Base-by-base conservation (phyloP, 1,140 invertebrate species). In the Anagrus nilaparvatae region DNA sequence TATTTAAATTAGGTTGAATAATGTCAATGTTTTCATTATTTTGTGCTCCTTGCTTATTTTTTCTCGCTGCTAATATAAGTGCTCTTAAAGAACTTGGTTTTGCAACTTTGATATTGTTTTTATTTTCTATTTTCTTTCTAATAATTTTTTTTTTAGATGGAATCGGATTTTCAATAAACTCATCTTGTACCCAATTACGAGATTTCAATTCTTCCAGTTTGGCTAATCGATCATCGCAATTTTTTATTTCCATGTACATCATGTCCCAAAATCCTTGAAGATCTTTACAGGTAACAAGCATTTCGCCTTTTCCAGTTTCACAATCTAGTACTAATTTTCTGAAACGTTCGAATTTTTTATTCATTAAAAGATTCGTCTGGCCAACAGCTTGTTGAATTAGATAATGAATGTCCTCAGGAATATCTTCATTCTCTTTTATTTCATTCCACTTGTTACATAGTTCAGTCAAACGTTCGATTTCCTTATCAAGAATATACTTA, bases 201-300 rank as follows among this genome's bases (percentile, higher is more conserved):
- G 44, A 34, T 43, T 65, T 68, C 19, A 75, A 50, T 36, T 61
- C 54, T 4, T 62, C 51, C 7, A 81, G 53, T 35, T 69, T 69
- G 3, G 63, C 53, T 47, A 78, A 79, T 8, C 76, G 59, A 23
- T 58, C 57, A 29, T 77, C 59, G 12, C 77, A 64, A 49, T 79
- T 65, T 5, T 65, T 63, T 39, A 79, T 68, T 53, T 84, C 80
- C 44, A 78, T 74, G 31, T 73, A 74, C 6, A 82, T 65, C 76
- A 82, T 80, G 29, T 83, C 81, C 82, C 82, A 85, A 63, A 84
- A 86, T 3, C 82, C 82, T 59, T 83, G 76, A 0, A 85, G 61
- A 63, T 85, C 82, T 30, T 67, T 63, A 27, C 72, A 73, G 0
- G 70, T 73, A 2, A 82, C 75, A 17, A 72, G 59, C 43, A 75